Evolutionary conservation across 2,888 invertebrate genomes (phyloP).

Genomic region (Eilema depressum): DNA sequence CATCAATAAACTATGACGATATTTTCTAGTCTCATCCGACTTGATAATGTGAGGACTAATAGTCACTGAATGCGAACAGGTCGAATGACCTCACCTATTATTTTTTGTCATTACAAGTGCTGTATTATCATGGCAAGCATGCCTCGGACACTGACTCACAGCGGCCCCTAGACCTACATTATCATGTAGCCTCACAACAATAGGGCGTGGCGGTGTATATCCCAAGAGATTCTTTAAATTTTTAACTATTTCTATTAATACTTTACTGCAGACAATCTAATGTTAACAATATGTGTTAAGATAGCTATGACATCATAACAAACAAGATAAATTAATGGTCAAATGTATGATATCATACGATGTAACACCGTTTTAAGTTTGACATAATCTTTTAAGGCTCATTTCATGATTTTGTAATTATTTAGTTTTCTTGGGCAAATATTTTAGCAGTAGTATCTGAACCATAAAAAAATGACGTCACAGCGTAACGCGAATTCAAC

Average conservation of each 20-base stretch:
- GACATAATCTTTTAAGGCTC: slow-evolving; percentile 47
- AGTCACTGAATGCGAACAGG: slow-evolving; percentile 53
- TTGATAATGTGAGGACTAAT: slow-evolving; percentile 50
- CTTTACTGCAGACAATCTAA: slow-evolving; percentile 24
- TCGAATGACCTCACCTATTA: slow-evolving; percentile 68
- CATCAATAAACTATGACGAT: slow-evolving; percentile 55
- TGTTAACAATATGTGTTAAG: slow-evolving; percentile 38
- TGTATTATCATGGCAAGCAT: slow-evolving; percentile 60
- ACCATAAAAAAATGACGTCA: slow-evolving; percentile 21
- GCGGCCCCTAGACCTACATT: slow-evolving; percentile 44
- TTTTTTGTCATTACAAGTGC: slow-evolving; percentile 66
- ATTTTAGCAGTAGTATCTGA: slow-evolving; percentile 15
- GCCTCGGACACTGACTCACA: slow-evolving; percentile 61
- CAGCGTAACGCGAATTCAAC: slow-evolving; percentile 11
- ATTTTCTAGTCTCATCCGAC: slow-evolving; percentile 47
- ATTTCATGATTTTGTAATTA: neutral
- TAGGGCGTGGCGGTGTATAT: slow-evolving; percentile 55
- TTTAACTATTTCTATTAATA: neutral
- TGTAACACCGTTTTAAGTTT: slow-evolving; percentile 48
- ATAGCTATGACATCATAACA: slow-evolving; percentile 63
- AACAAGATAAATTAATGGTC: slow-evolving; percentile 59
- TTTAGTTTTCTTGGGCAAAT: slow-evolving; percentile 3
- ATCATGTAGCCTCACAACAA: slow-evolving; percentile 40
- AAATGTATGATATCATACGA: slow-evolving; percentile 61
- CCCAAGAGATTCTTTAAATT: slow-evolving; percentile 25